phyloP scores from a whole-genome alignment of 1,140 invertebrate species.

The Drosophila varians region DNA sequence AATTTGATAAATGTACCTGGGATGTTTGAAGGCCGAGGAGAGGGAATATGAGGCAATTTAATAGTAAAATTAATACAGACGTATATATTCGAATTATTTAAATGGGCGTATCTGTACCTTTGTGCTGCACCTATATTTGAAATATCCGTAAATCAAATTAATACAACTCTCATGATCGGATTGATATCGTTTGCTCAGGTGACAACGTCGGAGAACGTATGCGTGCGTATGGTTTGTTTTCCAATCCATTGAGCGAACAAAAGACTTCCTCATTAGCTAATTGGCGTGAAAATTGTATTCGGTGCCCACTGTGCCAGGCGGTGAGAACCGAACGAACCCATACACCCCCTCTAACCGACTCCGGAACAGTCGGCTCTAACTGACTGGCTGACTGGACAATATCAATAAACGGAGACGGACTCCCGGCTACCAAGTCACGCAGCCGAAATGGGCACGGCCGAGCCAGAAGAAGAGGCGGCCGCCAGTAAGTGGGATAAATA shows the following conservation, averaged over 20 bases:
- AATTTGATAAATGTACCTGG: background rate
- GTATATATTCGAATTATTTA: background rate
- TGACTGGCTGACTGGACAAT: constrained; percentile 28
- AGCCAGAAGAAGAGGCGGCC: constrained; percentile 53
- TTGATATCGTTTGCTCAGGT: constrained; percentile 50
- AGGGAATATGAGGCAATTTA: constrained; percentile 6
- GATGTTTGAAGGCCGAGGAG: constrained; percentile 3
- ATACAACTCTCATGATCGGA: constrained; percentile 58
- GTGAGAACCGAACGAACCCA: constrained; percentile 39
- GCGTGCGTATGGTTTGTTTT: constrained; percentile 41
- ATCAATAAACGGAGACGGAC: constrained; percentile 46
- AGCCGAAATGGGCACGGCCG: constrained; percentile 72
- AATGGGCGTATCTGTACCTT: background rate
- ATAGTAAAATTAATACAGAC: no score
- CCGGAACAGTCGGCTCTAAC: background rate
- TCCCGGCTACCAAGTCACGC: constrained; percentile 68
- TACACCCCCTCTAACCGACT: background rate
- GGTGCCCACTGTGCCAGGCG: constrained; percentile 53
- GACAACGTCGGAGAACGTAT: constrained; percentile 35
- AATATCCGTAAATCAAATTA: constrained; percentile 39
- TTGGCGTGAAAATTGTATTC: constrained; percentile 65
- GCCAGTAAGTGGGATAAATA: constrained; percentile 47
- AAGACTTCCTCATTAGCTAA: constrained; percentile 75
- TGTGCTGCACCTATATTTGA: constrained; percentile 36
- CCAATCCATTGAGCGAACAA: constrained; percentile 24